Conservation (phyloP, 1,140 invertebrate species). For the Drosophila cardini region DNA sequence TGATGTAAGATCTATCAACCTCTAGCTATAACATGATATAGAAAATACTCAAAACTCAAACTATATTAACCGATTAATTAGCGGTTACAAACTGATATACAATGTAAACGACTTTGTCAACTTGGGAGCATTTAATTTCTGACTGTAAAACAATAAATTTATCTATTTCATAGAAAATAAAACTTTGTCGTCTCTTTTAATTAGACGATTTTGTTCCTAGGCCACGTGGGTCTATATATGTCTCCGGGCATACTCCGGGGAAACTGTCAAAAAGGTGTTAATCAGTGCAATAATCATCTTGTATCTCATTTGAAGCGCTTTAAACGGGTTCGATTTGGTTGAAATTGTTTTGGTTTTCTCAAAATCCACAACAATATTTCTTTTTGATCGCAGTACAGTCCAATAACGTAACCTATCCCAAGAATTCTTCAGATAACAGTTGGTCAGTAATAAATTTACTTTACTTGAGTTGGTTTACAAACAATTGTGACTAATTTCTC, state of each 20-base stretch:
- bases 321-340: constrained; percentile 54
- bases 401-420: constrained; percentile 20
- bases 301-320: constrained; percentile 45
- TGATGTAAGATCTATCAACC: constrained; percentile 26
- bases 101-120: constrained; percentile 43
- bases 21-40: constrained; percentile 15
- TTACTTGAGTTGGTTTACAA: background rate
- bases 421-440: background rate
- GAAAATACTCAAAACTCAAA: background rate
- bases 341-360: background rate
- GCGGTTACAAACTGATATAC: constrained; percentile 36
- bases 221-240: constrained; percentile 34
- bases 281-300: constrained; percentile 46
- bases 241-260: background rate
- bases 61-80: constrained; percentile 58
- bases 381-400: background rate
- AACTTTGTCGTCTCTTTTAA: constrained; percentile 56
- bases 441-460: background rate
- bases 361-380: background rate
- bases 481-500: constrained; percentile 7
- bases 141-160: constrained; percentile 71
- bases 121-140: constrained; percentile 56
- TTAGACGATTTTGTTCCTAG: constrained; percentile 55
- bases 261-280: constrained; percentile 57
- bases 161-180: constrained; percentile 45